Conservation (phyloP, 2,888 invertebrate genomes). For the Eutolmus rufibarbis region DNA sequence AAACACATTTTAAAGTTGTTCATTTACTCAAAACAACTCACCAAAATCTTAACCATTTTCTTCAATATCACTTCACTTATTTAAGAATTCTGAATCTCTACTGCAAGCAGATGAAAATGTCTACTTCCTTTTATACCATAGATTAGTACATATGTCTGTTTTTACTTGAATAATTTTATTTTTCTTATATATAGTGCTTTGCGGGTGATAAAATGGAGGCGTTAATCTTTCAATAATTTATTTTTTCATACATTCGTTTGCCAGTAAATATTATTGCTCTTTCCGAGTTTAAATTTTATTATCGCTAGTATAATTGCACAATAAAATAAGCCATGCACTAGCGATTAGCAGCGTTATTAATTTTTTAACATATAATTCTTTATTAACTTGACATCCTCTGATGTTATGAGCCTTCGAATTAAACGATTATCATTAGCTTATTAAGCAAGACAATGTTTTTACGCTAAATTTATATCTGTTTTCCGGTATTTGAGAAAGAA, state of each 20-base stretch:
- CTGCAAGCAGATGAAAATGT: neutral
- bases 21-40: neutral
- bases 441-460: neutral
- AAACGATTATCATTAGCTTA: neutral
- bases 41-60: constrained; percentile 11
- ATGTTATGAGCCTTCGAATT: neutral
- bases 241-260: neutral
- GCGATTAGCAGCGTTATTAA: neutral
- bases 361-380: neutral
- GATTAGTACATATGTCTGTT: neutral
- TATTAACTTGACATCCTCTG: neutral
- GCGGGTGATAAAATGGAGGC: neutral
- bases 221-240: neutral
- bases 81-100: neutral
- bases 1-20: neutral
- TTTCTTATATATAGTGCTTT: neutral
- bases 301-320: neutral
- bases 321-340: neutral
- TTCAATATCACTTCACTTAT: neutral
- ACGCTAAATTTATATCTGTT: neutral
- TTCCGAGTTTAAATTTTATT: neutral
- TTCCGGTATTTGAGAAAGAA: neutral
- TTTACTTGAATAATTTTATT: neutral
- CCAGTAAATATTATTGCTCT: neutral
- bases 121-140: neutral